Evolutionary conservation across 2,888 invertebrate species (phyloP).

Genomic region (Macrosiphum euphorbiae): DNA sequence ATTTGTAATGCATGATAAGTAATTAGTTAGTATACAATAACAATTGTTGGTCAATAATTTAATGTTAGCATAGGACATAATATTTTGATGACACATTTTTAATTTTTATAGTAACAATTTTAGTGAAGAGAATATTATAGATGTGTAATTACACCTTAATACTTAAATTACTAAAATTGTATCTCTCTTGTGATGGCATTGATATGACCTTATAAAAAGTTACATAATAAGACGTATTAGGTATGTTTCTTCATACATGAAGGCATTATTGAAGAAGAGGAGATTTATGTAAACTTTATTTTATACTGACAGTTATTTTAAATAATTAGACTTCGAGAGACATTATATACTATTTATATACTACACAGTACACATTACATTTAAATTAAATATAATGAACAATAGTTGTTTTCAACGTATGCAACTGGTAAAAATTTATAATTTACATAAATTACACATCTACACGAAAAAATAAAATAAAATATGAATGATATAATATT

Average conservation of each 20-base stretch:
- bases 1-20: background rate
- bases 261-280: background rate
- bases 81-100: background rate
- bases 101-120: background rate
- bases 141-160: background rate
- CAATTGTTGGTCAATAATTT: slow-evolving; percentile 16
- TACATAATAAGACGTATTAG: background rate
- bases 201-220: slow-evolving; percentile 30
- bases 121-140: background rate
- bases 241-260: background rate
- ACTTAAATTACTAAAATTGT: background rate
- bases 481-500: background rate
- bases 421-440: background rate
- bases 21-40: background rate
- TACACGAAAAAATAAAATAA: background rate
- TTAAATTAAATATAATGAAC: background rate
- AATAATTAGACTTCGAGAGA: background rate
- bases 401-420: background rate
- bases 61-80: slow-evolving; percentile 31
- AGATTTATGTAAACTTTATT: background rate
- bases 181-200: background rate
- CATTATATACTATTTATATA: background rate
- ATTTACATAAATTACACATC: background rate
- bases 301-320: background rate
- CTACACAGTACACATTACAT: background rate